A percentile compares a stretch with the other conserved stretches of the same genome.
Conservation (phyloP, 2,113 vertebrate genomes). For the Apodemus sylvaticus region DNA sequence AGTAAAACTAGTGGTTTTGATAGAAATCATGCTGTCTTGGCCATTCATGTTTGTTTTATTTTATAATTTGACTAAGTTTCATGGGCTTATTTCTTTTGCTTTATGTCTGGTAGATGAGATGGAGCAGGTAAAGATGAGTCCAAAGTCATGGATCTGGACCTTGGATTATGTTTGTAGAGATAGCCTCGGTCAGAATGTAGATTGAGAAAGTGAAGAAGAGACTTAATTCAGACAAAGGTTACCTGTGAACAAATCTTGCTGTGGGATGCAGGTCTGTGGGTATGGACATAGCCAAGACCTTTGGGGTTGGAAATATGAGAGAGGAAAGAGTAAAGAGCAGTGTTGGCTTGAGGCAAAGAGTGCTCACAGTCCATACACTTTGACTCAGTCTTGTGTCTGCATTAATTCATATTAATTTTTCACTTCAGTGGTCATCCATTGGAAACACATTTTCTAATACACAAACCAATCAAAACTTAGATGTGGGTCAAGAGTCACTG, state of each 20-base stretch:
- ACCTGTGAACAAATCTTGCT: background rate
- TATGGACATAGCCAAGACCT: background rate
- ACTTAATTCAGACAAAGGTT: background rate
- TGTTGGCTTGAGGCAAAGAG: background rate
- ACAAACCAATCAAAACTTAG: background rate
- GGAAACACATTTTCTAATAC: background rate
- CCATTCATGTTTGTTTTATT: background rate
- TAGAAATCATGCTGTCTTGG: background rate
- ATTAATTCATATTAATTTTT: background rate
- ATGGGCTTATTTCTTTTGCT: background rate
- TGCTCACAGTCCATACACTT: background rate
- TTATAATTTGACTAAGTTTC: background rate
- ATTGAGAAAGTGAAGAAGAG: background rate
- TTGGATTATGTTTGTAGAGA: background rate
- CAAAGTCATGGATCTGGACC: background rate
- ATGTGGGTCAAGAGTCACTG: too few species aligned
- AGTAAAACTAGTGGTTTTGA: background rate
- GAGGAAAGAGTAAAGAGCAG: background rate
- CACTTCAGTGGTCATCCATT: background rate
- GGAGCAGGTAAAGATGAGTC: background rate
- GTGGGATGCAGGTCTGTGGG: background rate
- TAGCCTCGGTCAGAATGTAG: background rate
- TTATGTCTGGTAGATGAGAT: background rate
- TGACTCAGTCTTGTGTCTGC: background rate
- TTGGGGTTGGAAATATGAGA: background rate